Percentiles rank a stretch among this genome's conserved stretches.
These are phyloP conservation scores for Deilephila porcellus DNA, from an alignment of 2,888 invertebrate genomes.

Conservation along the genomic window DNA sequence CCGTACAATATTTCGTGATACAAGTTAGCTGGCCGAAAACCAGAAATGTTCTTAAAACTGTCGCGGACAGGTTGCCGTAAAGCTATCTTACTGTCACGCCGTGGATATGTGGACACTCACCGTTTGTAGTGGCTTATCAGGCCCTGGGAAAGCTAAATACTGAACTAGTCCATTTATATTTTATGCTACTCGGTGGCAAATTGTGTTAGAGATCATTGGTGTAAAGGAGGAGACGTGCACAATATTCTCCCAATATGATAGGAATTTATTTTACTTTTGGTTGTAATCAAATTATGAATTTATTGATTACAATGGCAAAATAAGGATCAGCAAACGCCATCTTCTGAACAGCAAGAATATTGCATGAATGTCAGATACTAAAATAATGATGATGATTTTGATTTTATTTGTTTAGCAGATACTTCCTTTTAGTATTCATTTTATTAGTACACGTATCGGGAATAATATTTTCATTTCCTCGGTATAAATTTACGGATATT, in stretches of 20 bases:
- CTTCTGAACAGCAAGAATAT: too few relatives aligned
- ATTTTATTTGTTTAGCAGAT: neutral
- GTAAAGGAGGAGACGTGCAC: too few relatives aligned
- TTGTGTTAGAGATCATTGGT: too few relatives aligned
- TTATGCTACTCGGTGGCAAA: too few relatives aligned
- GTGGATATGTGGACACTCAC: constrained; percentile 44
- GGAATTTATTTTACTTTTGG: too few relatives aligned
- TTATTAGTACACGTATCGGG: neutral
- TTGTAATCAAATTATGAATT: too few relatives aligned
- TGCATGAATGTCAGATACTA: too few relatives aligned
- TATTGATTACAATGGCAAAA: too few relatives aligned
- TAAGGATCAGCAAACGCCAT: too few relatives aligned
- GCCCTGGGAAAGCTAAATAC: neutral
- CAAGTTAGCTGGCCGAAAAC: constrained; percentile 52
- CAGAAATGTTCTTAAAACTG: constrained; percentile 60
- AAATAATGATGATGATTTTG: too few relatives aligned
- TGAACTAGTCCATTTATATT: neutral
- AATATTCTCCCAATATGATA: too few relatives aligned
- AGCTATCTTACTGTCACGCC: constrained; percentile 57
- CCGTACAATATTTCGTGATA: constrained; percentile 48
- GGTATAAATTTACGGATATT: constrained; percentile 17
- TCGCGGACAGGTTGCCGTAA: constrained; percentile 58
- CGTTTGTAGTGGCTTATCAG: constrained; percentile 21
- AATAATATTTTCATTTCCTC: neutral
- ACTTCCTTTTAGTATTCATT: neutral